These are phyloP conservation scores for Camponotus pennsylvanicus DNA, from an alignment of 1,140 invertebrate genomes.

Conservation along the genomic window DNA sequence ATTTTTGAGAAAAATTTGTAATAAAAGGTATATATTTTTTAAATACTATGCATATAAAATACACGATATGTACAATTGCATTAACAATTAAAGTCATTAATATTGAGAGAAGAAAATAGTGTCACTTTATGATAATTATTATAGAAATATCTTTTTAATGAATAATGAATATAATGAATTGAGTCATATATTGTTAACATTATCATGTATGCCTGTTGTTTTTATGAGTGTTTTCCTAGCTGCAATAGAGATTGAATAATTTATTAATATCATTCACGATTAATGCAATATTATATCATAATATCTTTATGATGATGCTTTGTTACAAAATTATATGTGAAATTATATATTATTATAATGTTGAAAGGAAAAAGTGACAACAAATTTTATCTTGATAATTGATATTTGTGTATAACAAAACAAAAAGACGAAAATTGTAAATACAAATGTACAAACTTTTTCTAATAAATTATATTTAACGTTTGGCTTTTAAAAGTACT, in stretches of 20 bases:
- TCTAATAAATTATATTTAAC: conserved; percentile 65
- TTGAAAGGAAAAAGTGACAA: neutral
- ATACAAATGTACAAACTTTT: conserved; percentile 65
- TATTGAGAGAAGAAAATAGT: conserved; percentile 46
- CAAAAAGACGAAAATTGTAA: conserved; percentile 61
- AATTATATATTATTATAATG: neutral
- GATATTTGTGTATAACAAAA: conserved; percentile 25
- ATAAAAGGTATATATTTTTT: conserved; percentile 24
- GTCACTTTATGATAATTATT: conserved; percentile 42
- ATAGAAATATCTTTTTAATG: conserved; percentile 33
- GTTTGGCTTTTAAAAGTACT: conserved; percentile 35
- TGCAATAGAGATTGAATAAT: conserved; percentile 27
- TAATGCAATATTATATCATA: neutral
- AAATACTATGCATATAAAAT: conserved; percentile 23
- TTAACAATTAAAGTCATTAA: conserved; percentile 52
- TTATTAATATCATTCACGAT: conserved; percentile 23
- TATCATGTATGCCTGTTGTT: conserved; percentile 61
- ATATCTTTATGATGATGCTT: conserved; percentile 43
- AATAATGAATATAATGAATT: conserved; percentile 45
- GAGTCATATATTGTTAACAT: conserved; percentile 66
- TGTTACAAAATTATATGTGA: conserved; percentile 32
- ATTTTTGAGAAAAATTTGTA: conserved; percentile 39
- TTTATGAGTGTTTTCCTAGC: conserved; percentile 65
- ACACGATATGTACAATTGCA: conserved; percentile 48
- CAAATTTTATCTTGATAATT: conserved; percentile 42